Conservation (phyloP, 2,888 invertebrate genomes). For the Andrena dorsata region DNA sequence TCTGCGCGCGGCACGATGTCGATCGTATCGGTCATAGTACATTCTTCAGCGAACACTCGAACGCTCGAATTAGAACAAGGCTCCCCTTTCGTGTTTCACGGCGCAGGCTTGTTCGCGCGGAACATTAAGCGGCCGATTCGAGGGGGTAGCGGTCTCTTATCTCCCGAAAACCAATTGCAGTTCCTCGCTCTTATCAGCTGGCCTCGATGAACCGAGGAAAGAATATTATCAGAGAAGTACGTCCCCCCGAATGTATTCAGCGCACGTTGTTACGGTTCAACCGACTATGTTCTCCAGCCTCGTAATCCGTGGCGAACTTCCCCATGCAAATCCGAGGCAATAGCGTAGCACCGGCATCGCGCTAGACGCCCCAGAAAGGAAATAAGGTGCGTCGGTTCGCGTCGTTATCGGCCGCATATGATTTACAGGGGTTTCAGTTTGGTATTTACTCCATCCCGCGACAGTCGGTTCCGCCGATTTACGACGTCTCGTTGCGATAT, state of each 20-base stretch:
- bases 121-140: constrained; percentile 25
- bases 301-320: constrained; percentile 32
- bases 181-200: constrained; percentile 38
- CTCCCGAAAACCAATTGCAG: constrained; percentile 28
- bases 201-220: constrained; percentile 32
- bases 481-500: constrained; percentile 13
- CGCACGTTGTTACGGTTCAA: constrained; percentile 49
- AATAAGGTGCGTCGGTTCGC: constrained; percentile 36
- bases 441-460: constrained; percentile 43
- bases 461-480: constrained; percentile 21
- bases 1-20: too few species aligned
- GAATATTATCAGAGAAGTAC: constrained; percentile 51
- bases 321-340: constrained; percentile 42
- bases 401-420: constrained; percentile 43
- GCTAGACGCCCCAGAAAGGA: constrained; percentile 26
- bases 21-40: too few species aligned
- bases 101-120: too few species aligned
- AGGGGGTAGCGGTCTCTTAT: constrained; percentile 27
- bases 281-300: constrained; percentile 5
- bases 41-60: neutral
- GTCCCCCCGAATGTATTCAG: constrained; percentile 43
- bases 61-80: constrained; percentile 4
- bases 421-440: constrained; percentile 37
- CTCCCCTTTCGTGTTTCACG: neutral
- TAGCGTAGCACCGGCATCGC: neutral